Evolutionary conservation across 23 tunicate species (phyloP), one percentile per base, ranked within the genome.

Genomic region (Ciona savignyi): DNA sequence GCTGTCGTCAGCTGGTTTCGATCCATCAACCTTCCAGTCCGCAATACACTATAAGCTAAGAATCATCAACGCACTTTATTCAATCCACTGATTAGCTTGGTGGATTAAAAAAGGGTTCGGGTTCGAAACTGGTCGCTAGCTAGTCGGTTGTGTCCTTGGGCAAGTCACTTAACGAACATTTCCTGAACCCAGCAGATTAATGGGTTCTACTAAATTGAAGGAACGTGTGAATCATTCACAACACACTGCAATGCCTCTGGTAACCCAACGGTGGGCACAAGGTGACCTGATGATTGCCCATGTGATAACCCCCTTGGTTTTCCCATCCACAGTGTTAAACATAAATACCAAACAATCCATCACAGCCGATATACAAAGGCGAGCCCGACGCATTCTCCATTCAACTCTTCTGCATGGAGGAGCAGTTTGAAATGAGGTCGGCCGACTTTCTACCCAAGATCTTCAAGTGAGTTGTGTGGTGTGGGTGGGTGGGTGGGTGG

Each of bases 341-440:
- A 85, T 93, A 1, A 72, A 71, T 29, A 93, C 85, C 35, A 81
- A 85, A 32, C 64, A 85, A n/a, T 90, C 97, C 0, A 69, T 89
- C 62, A 3, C 83, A 91, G 97, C 86, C 97, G 19, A 70, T 71
- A 0, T 85, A 91, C 65, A 33, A 24, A 48, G 97, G 97, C 24
- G 83, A 80, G 27, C 80, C 91, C 22, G 81, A 93, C 31, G 93
- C 86, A 9, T 85, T 93, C 74, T 86, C 93, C 21, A 82, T 93
- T 73, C 98, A 93, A 70, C 74, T 93, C 23, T 93, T 93, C 68
- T 81, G 88, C 78, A 93, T 93, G 51, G 90, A 78, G 27, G 98
- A 93, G 30, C 80, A 72, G 33, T 79, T 72, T 73, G 98, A 93
- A 73, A 86, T 81, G 93, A 67, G 98, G 66, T 93, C 98, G 1